Conservation (phyloP, 2,113 vertebrate genomes). For the Hyaena hyaena region DNA sequence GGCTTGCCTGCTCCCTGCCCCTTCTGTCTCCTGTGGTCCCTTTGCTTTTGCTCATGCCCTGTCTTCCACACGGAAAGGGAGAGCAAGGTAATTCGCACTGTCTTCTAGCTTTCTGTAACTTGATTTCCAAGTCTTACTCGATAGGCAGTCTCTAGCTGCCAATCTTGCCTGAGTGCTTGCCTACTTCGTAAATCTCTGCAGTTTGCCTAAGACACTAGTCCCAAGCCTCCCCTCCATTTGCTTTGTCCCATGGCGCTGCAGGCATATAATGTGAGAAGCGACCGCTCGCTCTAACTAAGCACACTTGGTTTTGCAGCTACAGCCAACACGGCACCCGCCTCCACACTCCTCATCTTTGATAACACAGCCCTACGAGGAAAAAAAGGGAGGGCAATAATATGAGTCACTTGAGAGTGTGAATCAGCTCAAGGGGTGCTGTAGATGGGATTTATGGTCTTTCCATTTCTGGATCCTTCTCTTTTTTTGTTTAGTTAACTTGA, state of each 20-base stretch:
- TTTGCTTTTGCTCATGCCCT: not conserved
- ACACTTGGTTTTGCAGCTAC: rapidly evolving
- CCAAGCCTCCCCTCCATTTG: not conserved
- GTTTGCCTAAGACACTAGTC: not conserved
- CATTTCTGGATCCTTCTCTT: not conserved
- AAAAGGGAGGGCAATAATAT: not conserved
- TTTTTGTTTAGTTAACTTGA: not conserved
- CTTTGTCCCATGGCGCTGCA: not conserved
- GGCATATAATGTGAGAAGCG: not conserved
- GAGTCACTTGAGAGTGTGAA: not conserved
- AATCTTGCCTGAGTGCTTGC: not conserved
- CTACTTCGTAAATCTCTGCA: not conserved
- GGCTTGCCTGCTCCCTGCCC: not conserved
- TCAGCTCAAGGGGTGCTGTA: not conserved
- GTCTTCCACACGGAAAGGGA: not conserved
- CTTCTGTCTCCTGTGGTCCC: not conserved
- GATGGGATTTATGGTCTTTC: not conserved
- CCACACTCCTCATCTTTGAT: not conserved
- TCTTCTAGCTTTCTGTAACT: not conserved
- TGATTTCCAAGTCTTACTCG: not conserved
- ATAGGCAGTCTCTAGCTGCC: not conserved
- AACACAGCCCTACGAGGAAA: not conserved
- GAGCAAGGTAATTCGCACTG: not conserved
- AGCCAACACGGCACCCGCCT: not conserved
- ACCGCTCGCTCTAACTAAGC: not conserved